Evolutionary conservation across 2,888 invertebrate genomes (phyloP).

Genomic region (Drosophila ezoana): DNA sequence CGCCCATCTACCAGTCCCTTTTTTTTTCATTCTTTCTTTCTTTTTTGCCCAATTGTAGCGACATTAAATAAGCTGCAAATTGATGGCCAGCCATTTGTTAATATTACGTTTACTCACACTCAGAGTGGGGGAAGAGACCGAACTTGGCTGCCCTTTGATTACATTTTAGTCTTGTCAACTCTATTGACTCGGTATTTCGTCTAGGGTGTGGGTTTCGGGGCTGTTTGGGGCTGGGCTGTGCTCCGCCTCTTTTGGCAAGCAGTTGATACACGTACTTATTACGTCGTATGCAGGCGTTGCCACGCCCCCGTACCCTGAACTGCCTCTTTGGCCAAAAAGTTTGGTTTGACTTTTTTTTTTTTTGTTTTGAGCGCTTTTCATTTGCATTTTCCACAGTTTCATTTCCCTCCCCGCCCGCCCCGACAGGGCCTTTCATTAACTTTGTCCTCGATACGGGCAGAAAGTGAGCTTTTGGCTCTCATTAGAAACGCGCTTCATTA

Average conservation of each 20-base stretch:
- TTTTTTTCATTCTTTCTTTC: neutral
- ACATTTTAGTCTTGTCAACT: conserved; percentile 60
- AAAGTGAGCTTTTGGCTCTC: conserved; percentile 31
- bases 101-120: conserved; percentile 57
- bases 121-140: neutral
- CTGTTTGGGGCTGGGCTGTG: conserved; percentile 2
- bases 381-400: conserved; percentile 47
- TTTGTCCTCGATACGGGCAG: conserved; percentile 36
- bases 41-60: conserved; percentile 55
- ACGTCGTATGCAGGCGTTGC: conserved; percentile 31
- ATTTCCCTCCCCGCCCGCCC: too few species aligned
- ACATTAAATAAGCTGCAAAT: conserved; percentile 78
- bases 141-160: conserved; percentile 66
- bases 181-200: conserved; percentile 37
- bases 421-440: conserved; percentile 59
- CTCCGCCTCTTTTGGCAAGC: conserved; percentile 22
- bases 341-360: conserved; percentile 33
- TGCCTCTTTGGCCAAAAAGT: conserved; percentile 26
- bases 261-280: conserved; percentile 48
- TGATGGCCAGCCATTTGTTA: conserved; percentile 78
- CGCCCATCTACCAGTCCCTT: conserved; percentile 9
- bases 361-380: conserved; percentile 33
- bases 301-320: conserved; percentile 11
- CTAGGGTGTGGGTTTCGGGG: neutral
- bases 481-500: conserved; percentile 57